phyloP scores from a whole-genome alignment of 1,140 invertebrate species.

The Drosophila gunungcola region DNA sequence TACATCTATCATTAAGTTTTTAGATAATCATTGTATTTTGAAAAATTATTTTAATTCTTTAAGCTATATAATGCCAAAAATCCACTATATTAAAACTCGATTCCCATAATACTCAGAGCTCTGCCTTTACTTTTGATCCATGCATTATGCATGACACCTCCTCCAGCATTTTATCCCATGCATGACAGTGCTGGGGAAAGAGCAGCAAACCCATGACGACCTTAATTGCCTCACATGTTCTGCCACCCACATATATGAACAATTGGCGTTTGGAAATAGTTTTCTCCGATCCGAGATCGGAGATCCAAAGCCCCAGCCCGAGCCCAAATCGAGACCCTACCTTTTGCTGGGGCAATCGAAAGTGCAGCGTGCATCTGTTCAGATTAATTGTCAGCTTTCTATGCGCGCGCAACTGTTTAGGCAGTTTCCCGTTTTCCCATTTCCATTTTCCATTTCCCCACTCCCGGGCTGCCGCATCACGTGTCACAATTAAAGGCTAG shows the following conservation, averaged over 20 bases:
- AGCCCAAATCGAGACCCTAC: slow-evolving; percentile 30
- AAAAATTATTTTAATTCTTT: too few relatives aligned
- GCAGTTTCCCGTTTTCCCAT: slow-evolving; percentile 58
- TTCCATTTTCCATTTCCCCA: slow-evolving; percentile 32
- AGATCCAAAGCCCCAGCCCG: slow-evolving; percentile 45
- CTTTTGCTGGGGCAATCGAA: slow-evolving; percentile 30
- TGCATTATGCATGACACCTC: slow-evolving; percentile 59
- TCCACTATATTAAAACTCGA: neutral
- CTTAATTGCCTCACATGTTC: slow-evolving; percentile 74
- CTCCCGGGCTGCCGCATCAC: slow-evolving; percentile 32
- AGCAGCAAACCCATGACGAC: slow-evolving; percentile 30
- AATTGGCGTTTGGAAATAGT: slow-evolving; percentile 51
- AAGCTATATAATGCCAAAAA: neutral
- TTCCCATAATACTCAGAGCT: neutral
- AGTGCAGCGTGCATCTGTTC: slow-evolving; percentile 49
- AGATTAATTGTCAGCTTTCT: slow-evolving; percentile 74
- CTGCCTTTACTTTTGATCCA: slow-evolving; percentile 8
- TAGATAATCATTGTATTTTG: too few relatives aligned
- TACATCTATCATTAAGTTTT: too few relatives aligned
- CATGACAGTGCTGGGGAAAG: slow-evolving; percentile 44
- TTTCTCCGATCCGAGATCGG: slow-evolving; percentile 51
- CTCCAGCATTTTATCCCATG: slow-evolving; percentile 25
- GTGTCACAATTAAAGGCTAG: slow-evolving; percentile 55
- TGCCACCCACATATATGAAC: slow-evolving; percentile 50
- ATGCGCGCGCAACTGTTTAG: slow-evolving; percentile 57